A percentile compares a stretch with the other conserved stretches of the same genome.
Conservation (phyloP, 1,140 invertebrate genomes). For the Zaprionus africanus region DNA sequence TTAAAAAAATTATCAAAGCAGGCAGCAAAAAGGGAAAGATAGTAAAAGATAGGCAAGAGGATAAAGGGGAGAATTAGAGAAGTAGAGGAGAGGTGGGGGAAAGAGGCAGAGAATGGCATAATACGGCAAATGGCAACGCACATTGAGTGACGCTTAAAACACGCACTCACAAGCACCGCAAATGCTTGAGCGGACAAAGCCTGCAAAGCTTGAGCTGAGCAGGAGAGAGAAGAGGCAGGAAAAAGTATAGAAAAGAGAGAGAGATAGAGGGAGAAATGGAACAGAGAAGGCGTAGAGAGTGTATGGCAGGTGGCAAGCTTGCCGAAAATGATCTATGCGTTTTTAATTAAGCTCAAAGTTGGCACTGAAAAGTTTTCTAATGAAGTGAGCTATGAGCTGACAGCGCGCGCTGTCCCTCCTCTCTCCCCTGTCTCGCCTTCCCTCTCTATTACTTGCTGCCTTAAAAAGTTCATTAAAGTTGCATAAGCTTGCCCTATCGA, state of each 20-base stretch:
- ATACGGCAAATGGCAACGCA: not conserved
- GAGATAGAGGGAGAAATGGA: not conserved
- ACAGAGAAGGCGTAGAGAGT: not conserved
- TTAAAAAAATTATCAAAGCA: slow-evolving; percentile 61
- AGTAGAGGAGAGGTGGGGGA: too few relatives aligned
- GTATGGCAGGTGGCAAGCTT: not conserved
- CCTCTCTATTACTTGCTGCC: not conserved
- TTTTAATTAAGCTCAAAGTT: not conserved
- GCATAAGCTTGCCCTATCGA: not conserved
- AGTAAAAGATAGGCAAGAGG: not conserved
- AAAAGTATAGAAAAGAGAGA: not conserved
- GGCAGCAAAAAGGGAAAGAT: not conserved
- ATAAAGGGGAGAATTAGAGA: too few relatives aligned
- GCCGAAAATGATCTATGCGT: not conserved
- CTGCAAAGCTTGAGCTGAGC: not conserved
- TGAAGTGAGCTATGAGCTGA: not conserved
- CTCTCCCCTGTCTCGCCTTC: not conserved
- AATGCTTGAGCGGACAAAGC: slow-evolving; percentile 3
- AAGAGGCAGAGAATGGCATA: not conserved
- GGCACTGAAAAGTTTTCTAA: slow-evolving; percentile 8
- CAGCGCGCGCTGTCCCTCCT: not conserved
- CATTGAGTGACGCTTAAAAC: slow-evolving; percentile 8
- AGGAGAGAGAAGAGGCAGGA: not conserved
- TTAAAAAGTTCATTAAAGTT: not conserved
- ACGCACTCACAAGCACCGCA: slow-evolving; percentile 12